A percentile compares a stretch with the other conserved stretches of the same genome.
These are phyloP conservation scores for Lethocerus indicus DNA, from an alignment of 1,140 invertebrate species.

Conservation along the genomic window DNA sequence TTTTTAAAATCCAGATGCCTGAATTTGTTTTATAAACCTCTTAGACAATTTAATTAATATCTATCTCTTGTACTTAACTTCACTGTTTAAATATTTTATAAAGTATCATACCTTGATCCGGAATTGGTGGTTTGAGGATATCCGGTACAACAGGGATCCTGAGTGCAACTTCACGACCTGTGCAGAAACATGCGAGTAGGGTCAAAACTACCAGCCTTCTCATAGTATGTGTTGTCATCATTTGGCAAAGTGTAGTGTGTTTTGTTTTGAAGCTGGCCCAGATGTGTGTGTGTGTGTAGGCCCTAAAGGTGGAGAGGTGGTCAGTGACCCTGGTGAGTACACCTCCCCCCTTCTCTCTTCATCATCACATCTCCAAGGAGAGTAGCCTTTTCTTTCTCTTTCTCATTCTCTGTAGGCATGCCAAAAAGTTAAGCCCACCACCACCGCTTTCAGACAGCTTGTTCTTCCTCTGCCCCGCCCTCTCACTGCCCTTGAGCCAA, in stretches of 20 bases:
- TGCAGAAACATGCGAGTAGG: too few relatives aligned
- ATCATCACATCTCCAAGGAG: neutral
- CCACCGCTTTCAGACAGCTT: too few relatives aligned
- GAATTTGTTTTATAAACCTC: neutral
- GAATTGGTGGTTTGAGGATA: slow-evolving; percentile 25
- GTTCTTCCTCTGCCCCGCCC: too few relatives aligned
- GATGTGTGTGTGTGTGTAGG: too few relatives aligned
- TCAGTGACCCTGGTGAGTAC: neutral
- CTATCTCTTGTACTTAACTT: neutral
- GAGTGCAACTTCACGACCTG: too few relatives aligned
- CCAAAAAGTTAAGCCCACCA: slow-evolving; percentile 1
- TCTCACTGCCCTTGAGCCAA: too few relatives aligned
- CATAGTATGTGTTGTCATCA: too few relatives aligned
- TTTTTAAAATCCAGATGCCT: neutral
- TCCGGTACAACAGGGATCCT: slow-evolving; percentile 21
- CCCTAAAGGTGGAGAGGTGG: too few relatives aligned
- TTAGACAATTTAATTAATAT: neutral
- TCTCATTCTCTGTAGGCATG: neutral
- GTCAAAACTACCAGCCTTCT: too few relatives aligned
- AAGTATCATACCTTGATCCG: slow-evolving; percentile 23
- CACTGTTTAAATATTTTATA: neutral
- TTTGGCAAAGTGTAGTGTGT: too few relatives aligned
- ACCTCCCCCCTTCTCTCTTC: neutral
- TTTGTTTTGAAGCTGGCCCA: too few relatives aligned
- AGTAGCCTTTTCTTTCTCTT: neutral